Percentiles rank a stretch among this genome's conserved stretches.
Evolutionary conservation across 2,797 vertebrate genomes (phyloP).

Genomic region (Cygnus olor): DNA sequence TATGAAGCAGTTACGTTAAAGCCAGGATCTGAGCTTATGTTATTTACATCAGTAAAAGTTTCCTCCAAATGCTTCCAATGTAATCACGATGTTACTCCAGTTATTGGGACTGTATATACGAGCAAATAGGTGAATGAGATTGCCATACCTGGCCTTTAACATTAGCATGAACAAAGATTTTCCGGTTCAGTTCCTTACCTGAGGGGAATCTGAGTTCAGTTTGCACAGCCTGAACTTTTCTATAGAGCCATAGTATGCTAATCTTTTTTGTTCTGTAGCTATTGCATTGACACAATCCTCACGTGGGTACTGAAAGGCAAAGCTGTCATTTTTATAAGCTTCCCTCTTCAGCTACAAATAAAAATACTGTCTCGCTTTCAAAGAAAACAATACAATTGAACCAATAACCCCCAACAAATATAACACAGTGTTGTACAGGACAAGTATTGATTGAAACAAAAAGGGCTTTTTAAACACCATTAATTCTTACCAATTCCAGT

Average conservation of each 20-base stretch:
- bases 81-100: background rate
- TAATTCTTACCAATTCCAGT: constrained; percentile 87
- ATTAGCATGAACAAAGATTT: background rate
- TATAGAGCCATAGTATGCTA: background rate
- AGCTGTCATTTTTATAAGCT: constrained; percentile 43
- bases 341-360: constrained; percentile 15
- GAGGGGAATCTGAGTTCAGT: background rate
- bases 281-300: constrained; percentile 13
- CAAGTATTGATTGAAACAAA: constrained; percentile 78
- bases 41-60: background rate
- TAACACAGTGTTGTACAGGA: constrained; percentile 73
- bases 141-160: background rate
- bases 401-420: constrained; percentile 58
- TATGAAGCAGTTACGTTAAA: background rate
- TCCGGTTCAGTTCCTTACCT: background rate
- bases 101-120: background rate
- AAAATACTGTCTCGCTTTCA: constrained; percentile 28
- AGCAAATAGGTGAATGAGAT: background rate
- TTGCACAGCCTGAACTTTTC: background rate
- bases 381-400: constrained; percentile 66
- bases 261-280: background rate
- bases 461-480: constrained; percentile 70
- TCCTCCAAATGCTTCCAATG: background rate
- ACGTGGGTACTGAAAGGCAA: background rate
- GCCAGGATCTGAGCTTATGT: background rate